Percentiles rank a stretch among this genome's conserved stretches.
phyloP scores from a whole-genome alignment of 2,797 vertebrate genomes.

The Gadopsis bispinosus region DNA sequence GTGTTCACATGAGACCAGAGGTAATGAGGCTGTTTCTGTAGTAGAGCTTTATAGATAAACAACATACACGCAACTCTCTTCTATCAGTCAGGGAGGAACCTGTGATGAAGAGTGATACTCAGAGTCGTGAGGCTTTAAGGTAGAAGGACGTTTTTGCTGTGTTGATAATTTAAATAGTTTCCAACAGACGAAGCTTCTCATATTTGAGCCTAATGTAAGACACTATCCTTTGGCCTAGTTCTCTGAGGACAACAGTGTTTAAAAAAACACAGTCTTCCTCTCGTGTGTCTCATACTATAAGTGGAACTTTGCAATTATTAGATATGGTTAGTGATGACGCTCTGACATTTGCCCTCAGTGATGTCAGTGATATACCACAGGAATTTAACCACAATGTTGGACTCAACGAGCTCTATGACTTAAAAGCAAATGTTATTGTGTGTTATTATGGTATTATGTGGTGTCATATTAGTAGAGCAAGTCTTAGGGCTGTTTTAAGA shows the following conservation, averaged over 20 bases:
- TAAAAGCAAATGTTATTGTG: background rate
- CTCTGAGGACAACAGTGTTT: background rate
- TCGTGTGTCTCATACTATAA: background rate
- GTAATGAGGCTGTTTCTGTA: background rate
- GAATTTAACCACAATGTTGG: background rate
- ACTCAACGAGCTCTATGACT: fast-evolving
- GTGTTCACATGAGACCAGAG: background rate
- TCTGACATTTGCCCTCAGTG: background rate
- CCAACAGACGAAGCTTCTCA: background rate
- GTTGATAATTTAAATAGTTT: background rate
- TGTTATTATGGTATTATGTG: background rate
- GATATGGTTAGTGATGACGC: background rate
- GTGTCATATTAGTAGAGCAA: background rate
- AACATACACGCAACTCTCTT: too few species aligned
- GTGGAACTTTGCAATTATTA: background rate
- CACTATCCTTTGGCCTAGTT: background rate
- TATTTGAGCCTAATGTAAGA: constrained; percentile 1
- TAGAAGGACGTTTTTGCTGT: background rate
- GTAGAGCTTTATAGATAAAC: background rate
- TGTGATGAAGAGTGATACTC: too few species aligned
- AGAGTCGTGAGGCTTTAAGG: too few species aligned
- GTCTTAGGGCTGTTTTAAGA: background rate
- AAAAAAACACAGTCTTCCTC: background rate
- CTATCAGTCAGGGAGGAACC: too few species aligned
- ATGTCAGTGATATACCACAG: constrained; percentile 10